Evolutionary conservation across 2,113 vertebrate genomes (phyloP), one percentile per base, ranked within the genome.

Genomic region (Variabilichromis moorii): DNA sequence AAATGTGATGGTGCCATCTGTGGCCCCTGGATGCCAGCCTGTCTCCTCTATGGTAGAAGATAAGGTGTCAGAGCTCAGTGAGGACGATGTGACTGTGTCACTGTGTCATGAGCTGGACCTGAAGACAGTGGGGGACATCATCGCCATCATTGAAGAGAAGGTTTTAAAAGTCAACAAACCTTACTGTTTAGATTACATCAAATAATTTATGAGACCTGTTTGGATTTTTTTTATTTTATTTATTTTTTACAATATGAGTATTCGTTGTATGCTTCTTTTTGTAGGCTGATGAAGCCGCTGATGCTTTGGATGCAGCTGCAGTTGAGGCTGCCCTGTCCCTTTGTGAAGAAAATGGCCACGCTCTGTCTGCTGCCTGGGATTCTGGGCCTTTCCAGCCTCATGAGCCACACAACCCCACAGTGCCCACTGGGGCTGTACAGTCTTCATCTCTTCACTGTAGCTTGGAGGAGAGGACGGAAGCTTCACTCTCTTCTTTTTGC

Each of bases 41-140:
- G 78, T 94, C 11, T 93, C 96, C 92, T 96, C 96, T 51, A 28
- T 50, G 47, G 45, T 51, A 84, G 97, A 97, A 91, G 95, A 96
- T 84, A 97, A 97, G 68, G 96, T 96, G 93, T 95, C 97, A 88
- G 95, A 97, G 87, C 97, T 98, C 95, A 95, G 92, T 17, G 95
- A 97, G 88, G 98, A 98, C 57, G 98, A 98, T 86, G 98, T 98
- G 88, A 96, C 97, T 14, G 97, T 97, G 86, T 98, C 98, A 87
- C 98, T 98, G 7, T 97, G 97, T 55, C 98, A 98, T 91, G 98
- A 98, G 89, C 96, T 99, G 93, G 98, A 98, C 92, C 97, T 99
- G 37, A 98, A 98, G 92, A 99, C 98, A 1, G 97, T 98, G 91
- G 98, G 98, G 83, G 98, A 99, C 93, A 99, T 99, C 86, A 99